A percentile compares a stretch with the other conserved stretches of the same genome.
phyloP scores from a whole-genome alignment of 2,113 vertebrate genomes.

The Eptesicus fuscus region DNA sequence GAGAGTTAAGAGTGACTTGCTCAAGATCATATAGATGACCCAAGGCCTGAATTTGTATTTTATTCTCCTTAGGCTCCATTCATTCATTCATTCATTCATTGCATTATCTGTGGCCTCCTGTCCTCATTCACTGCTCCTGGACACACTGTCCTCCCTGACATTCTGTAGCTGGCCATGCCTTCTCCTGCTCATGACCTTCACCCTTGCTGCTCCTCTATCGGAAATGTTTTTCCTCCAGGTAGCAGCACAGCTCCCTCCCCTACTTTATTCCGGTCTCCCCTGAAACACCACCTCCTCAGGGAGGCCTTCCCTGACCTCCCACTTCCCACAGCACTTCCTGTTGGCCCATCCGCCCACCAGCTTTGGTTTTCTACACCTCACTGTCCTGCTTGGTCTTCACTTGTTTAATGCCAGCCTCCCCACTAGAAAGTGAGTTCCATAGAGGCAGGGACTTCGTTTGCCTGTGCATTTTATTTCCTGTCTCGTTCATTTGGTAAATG shows the following conservation, averaged over 20 bases:
- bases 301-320: neutral
- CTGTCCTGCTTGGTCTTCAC: neutral
- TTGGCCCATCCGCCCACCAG: fast-evolving
- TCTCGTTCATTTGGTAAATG: fast-evolving
- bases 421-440: neutral
- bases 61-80: neutral
- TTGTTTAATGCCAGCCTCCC: neutral
- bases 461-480: neutral
- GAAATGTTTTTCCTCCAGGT: too few species aligned
- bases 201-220: neutral
- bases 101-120: too few species aligned
- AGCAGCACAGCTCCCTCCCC: neutral
- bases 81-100: neutral
- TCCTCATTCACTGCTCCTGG: too few species aligned
- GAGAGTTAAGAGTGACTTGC: neutral
- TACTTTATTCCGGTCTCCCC: neutral
- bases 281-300: neutral
- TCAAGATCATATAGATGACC: neutral
- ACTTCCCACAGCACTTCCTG: fast-evolving
- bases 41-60: neutral
- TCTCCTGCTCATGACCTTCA: neutral
- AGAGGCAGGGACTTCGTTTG: neutral
- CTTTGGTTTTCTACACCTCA: neutral
- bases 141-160: too few species aligned
- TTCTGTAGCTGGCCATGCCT: neutral